Evolutionary conservation across 2,888 invertebrate species (phyloP), one percentile per base, ranked within the genome.

Genomic region (Pristionchus arcanus): DNA sequence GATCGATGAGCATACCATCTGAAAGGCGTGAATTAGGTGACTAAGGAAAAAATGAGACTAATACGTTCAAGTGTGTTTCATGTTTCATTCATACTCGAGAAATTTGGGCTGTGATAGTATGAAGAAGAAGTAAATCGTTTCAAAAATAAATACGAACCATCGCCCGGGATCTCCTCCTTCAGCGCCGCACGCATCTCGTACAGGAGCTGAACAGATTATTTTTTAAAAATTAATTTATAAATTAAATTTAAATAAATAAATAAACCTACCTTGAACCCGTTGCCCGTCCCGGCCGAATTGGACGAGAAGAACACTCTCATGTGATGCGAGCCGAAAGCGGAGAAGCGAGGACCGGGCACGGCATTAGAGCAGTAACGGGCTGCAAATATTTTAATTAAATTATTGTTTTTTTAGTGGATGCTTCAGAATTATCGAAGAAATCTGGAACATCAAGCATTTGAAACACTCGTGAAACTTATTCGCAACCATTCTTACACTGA

Each of bases 331-430:
- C 98, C 98, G 91, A 97, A 97, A 94, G 97, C 97, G 89, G 98
- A 98, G 96, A 98, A 97, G 94, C 98, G 97, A 81, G 99, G 99
- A 83, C 98, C 99, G 21, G 99, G 99, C 89, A 98, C 97, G 91
- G 97, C 97, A 94, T 96, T 96, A 91, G 97, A 97, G 96, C 99
- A 99, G 96, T 98, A 98, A 92, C 98, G 90, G 66, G 93, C 94
- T 93, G 87, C 71, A 92, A 92, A 31, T 31, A 25, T 49, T 49
- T 49, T 42, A 9, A 42, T 7, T 68, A 59, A 3, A 9, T 53
- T 53, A 28, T 34, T 25, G 49, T 11, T 55, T 55, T 55, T 55
- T 1, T 19, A 21, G 21, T 21, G 16, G 21, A 55, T 21, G 55
- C 1, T 13, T 13, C 55, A 2, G 15, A 55, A 19, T 13, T 4